Percentiles rank a stretch among this genome's conserved stretches.
phyloP scores from a whole-genome alignment of 2,888 invertebrate genomes.

The Plebejus melissa region DNA sequence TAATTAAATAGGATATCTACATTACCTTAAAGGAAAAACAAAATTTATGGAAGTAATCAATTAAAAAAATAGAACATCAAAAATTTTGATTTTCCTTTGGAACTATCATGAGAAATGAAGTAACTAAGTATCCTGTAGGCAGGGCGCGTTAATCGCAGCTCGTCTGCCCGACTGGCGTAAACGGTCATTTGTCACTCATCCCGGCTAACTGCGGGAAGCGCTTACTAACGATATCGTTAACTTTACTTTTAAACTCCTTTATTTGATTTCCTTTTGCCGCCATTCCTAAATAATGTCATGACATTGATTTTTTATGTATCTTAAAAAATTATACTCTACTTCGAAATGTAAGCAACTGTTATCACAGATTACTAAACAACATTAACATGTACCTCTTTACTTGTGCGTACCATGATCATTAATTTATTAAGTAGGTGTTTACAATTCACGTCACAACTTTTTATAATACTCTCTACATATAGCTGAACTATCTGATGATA shows the following conservation, averaged over 20 bases:
- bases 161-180: slow-evolving; percentile 47
- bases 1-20: too few species aligned
- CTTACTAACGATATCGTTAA: slow-evolving; percentile 48
- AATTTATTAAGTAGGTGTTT: too few species aligned
- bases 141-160: not conserved
- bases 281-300: not conserved
- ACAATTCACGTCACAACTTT: too few species aligned
- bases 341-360: too few species aligned
- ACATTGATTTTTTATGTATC: not conserved
- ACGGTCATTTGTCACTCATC: slow-evolving; percentile 70
- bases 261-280: not conserved
- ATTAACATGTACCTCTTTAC: too few species aligned
- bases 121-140: not conserved
- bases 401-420: too few species aligned
- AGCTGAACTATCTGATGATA: too few species aligned
- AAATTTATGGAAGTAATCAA: too few species aligned
- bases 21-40: too few species aligned
- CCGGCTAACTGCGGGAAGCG: slow-evolving; percentile 41
- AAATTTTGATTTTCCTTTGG: not conserved
- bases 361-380: too few species aligned
- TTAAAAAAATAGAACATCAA: not conserved
- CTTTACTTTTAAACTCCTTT: slow-evolving; percentile 14
- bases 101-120: not conserved
- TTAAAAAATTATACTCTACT: too few species aligned
- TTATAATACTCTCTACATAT: too few species aligned